phyloP scores from a whole-genome alignment of 2,797 vertebrate species.

The Salmo trutta region DNA sequence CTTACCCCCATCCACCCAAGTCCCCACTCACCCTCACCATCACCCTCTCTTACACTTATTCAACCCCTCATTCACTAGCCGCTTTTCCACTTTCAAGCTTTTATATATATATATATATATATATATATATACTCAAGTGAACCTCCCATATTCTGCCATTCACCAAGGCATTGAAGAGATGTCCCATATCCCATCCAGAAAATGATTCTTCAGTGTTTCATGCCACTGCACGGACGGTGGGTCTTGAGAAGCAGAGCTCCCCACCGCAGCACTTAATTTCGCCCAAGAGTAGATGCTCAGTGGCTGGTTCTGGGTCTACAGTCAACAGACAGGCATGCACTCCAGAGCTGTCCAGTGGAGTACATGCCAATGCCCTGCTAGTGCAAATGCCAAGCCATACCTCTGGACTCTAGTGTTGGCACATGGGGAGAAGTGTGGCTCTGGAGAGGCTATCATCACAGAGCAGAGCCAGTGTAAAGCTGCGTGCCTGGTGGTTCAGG shows the following conservation, averaged over 20 bases:
- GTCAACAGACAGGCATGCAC: not conserved
- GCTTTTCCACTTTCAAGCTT: not conserved
- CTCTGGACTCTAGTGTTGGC: not conserved
- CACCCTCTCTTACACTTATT: not conserved
- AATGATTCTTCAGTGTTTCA: not conserved
- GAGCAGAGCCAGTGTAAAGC: slow-evolving; percentile 26
- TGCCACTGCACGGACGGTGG: not conserved
- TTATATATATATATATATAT: too few relatives aligned
- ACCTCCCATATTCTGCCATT: not conserved
- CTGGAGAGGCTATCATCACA: not conserved
- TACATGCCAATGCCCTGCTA: too few relatives aligned
- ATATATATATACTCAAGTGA: not conserved
- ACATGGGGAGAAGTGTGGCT: not conserved
- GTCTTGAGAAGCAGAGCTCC: not conserved
- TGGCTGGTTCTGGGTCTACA: not conserved
- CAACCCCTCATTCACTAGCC: not conserved
- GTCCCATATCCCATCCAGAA: not conserved
- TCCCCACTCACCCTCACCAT: not conserved
- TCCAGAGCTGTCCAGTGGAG: too few relatives aligned
- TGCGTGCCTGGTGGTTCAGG: slow-evolving; percentile 33
- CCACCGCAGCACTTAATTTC: not conserved
- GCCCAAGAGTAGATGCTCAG: not conserved
- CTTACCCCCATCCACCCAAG: not conserved
- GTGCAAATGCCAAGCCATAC: not conserved
- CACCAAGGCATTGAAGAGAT: not conserved